phyloP scores from a whole-genome alignment of 53 echinoderm and acorn worm genomes.

The Henricia sp. region DNA sequence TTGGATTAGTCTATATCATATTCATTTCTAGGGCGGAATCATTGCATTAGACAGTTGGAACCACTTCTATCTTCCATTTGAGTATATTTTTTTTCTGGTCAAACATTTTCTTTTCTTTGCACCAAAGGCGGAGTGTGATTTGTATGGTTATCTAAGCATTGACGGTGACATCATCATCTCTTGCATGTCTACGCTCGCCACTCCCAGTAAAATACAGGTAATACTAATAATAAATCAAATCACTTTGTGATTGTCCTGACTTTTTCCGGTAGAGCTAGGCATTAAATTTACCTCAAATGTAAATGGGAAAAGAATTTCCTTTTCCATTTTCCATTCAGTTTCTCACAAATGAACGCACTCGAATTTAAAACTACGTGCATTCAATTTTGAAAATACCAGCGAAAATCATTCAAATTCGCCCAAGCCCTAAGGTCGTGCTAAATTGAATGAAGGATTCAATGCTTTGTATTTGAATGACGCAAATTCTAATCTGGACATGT shows the following conservation, averaged over 20 bases:
- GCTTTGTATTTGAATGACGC: too few species aligned
- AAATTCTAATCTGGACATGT: too few species aligned
- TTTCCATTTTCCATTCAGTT: too few species aligned
- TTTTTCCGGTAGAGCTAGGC: background rate
- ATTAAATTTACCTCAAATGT: background rate
- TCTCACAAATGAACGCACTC: too few species aligned
- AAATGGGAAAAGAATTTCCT: background rate
- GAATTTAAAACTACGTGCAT: too few species aligned
- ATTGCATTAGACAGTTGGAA: background rate
- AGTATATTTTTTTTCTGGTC: background rate
- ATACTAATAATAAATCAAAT: background rate
- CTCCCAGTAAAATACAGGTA: slow-evolving; percentile 87
- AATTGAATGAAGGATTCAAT: too few species aligned
- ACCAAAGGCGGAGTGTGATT: slow-evolving; percentile 91
- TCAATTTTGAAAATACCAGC: too few species aligned
- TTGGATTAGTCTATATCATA: background rate
- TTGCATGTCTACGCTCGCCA: slow-evolving; percentile 64
- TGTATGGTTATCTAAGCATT: slow-evolving; percentile 93
- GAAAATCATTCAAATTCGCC: too few species aligned
- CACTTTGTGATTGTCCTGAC: too few species aligned
- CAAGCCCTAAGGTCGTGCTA: too few species aligned
- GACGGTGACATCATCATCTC: slow-evolving; percentile 94
- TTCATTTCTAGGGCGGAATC: background rate
- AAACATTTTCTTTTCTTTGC: slow-evolving; percentile 9
- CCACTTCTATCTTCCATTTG: background rate